Conservation (phyloP, 2,888 invertebrate genomes). For the Gandaritis pyraliata region DNA sequence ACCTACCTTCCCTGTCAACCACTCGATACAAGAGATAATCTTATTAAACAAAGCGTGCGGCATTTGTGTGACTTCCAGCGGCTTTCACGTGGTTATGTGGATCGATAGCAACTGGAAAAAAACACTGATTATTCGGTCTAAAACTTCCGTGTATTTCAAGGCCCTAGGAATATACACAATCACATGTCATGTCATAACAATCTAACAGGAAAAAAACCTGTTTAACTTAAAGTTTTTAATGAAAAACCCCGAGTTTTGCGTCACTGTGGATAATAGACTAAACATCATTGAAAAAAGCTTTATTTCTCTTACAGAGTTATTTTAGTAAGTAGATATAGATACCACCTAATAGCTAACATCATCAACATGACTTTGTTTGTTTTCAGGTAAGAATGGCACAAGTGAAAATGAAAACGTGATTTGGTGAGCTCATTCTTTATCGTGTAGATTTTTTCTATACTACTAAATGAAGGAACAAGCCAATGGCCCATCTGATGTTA, state of each 20-base stretch:
- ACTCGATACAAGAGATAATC: constrained; percentile 49
- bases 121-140: constrained; percentile 43
- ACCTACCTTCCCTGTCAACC: constrained; percentile 39
- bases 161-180: too few relatives aligned
- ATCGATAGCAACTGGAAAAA: constrained; percentile 17
- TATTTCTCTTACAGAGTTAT: too few relatives aligned
- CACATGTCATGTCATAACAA: too few relatives aligned
- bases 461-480: too few relatives aligned
- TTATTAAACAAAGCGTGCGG: constrained; percentile 47
- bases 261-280: too few relatives aligned
- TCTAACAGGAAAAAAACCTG: too few relatives aligned
- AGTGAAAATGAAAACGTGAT: not conserved
- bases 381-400: constrained; percentile 23
- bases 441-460: too few relatives aligned
- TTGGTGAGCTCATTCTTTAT: constrained; percentile 1
- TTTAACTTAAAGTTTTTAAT: too few relatives aligned
- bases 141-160: not conserved
- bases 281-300: too few relatives aligned
- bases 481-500: too few relatives aligned
- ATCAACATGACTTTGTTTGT: constrained; percentile 14
- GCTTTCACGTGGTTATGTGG: constrained; percentile 47
- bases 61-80: constrained; percentile 52
- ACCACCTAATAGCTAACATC: not conserved
- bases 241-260: too few relatives aligned
- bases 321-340: too few relatives aligned